phyloP scores from a whole-genome alignment of 2,113 vertebrate species.

The Scatophagus argus region DNA sequence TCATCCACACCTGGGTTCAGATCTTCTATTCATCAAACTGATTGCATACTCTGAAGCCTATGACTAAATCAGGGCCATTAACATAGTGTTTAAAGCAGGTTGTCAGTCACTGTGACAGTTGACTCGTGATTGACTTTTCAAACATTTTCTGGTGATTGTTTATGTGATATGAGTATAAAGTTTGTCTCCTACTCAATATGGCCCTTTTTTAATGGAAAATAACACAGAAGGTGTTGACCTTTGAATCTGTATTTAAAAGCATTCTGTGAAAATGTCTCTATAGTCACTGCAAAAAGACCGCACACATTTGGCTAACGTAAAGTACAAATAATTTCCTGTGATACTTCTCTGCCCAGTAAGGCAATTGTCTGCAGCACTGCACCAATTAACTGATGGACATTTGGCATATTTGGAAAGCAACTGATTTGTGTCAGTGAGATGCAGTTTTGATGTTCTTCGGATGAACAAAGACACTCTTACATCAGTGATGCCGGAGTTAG shows the following conservation, averaged over 20 bases:
- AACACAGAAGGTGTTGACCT: not conserved
- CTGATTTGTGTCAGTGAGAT: not conserved
- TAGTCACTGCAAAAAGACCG: conserved; percentile 1
- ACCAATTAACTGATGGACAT: not conserved
- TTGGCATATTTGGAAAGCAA: not conserved
- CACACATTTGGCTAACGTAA: not conserved
- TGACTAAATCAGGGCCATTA: not conserved
- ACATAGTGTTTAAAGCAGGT: conserved; percentile 9
- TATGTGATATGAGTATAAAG: not conserved
- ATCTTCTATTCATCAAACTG: not conserved
- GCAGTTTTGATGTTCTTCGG: not conserved
- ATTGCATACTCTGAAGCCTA: not conserved
- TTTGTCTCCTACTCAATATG: not conserved
- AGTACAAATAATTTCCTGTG: not conserved
- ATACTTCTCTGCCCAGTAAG: not conserved
- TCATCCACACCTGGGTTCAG: conserved; percentile 8
- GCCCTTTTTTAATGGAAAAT: not conserved
- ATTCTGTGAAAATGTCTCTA: not conserved
- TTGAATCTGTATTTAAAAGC: not conserved
- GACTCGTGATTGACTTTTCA: conserved; percentile 1
- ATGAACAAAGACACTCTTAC: conserved; percentile 9
- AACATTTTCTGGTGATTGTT: not conserved
- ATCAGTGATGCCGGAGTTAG: conserved; percentile 16
- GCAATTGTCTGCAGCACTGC: not conserved
- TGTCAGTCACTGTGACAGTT: not conserved